Percentiles rank a stretch among this genome's conserved stretches.
Conservation (phyloP, 2,113 vertebrate species). For the Rhea americana region DNA sequence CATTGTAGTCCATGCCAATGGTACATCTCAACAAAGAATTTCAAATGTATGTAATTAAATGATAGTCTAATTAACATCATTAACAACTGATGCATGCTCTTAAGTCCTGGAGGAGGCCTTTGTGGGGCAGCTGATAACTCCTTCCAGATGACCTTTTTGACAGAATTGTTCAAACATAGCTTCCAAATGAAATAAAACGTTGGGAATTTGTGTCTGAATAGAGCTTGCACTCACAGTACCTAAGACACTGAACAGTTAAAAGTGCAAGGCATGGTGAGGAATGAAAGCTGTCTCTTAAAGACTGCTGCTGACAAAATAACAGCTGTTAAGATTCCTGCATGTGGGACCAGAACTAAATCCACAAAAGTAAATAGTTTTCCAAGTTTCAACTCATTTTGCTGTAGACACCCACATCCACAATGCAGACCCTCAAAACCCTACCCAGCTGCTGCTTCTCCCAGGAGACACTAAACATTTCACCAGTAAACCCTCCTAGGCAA, state of each 20-base stretch:
- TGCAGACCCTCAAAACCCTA: background rate
- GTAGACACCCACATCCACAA: background rate
- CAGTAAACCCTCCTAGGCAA: background rate
- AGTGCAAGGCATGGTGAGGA: background rate
- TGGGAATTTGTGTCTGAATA: background rate
- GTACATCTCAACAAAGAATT: background rate
- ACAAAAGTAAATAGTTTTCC: background rate
- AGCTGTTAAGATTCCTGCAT: background rate
- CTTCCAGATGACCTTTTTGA: background rate
- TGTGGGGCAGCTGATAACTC: background rate
- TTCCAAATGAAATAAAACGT: background rate
- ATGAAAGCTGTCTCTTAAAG: background rate
- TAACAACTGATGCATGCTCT: background rate
- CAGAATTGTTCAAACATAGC: background rate
- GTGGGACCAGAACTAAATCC: background rate
- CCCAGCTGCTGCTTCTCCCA: slow-evolving; percentile 11
- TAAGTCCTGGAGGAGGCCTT: background rate
- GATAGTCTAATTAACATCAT: background rate
- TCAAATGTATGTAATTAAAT: background rate
- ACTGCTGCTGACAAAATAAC: background rate
- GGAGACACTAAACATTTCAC: background rate
- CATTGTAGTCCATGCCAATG: background rate
- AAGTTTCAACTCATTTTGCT: background rate
- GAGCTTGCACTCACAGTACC: background rate
- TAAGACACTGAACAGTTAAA: background rate